Base-by-base conservation (phyloP, 2,113 vertebrate genomes). In the Procavia capensis region DNA sequence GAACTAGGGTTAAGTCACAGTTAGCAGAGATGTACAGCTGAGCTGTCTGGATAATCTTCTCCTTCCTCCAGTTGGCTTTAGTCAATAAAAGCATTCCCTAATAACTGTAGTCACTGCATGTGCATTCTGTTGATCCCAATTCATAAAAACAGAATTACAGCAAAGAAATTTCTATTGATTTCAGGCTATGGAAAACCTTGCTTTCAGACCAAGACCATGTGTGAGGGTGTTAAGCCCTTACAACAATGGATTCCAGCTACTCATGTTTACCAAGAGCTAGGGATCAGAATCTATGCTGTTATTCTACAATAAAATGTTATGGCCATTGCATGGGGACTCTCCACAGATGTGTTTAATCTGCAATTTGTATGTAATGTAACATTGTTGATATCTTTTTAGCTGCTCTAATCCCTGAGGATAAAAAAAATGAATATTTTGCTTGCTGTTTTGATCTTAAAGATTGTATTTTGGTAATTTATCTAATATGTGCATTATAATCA, bases 201-300 rank as follows among this genome's bases (percentile, higher is more conserved):
- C 85, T 93, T 95, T 95, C 64, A 91, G 95, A 80, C 79, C 14
- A 90, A 93, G 82, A 54, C 39, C 88, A 39, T 79, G 92, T 7
- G 5, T 87, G 83, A 41, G 74, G 85, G 57, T 94, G 79, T 93
- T 96, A 95, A 97, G 95, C 85, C 76, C 89, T 95, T 93, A 16
- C 43, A 89, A 97, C 92, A 96, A 95, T 96, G 92, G 96, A 95
- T 94, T 96, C 92, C 88, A 97, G 92, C 95, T 96, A 96, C 82
- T 96, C 79, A 25, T 86, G 63, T 97, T 97, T 98, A 96, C 88
- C 64, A 85, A 96, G 88, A 95, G 79, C 78, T 92, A 61, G 57
- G 63, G 91, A 89, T 97, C 96, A 90, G 70, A 94, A 84, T 90
- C 83, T 95, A 29, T 93, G 88, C 94, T 92, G 79, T 95, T 97